Evolutionary conservation across 37 sponge, comb jelly and placozoan species (phyloP).

Genomic region (Hexactinellida sp.): DNA sequence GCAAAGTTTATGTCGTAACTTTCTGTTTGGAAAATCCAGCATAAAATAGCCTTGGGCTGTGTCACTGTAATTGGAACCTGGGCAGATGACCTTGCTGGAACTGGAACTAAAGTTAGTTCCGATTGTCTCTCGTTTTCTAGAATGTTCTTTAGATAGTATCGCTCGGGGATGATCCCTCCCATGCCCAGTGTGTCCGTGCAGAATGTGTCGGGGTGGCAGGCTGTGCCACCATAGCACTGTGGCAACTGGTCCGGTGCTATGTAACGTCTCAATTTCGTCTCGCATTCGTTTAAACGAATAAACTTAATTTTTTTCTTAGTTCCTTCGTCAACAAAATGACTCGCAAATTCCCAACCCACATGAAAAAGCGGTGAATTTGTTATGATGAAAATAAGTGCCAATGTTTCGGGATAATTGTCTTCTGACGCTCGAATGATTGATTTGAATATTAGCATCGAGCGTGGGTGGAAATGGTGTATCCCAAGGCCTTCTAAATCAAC

Average conservation of each 20-base stretch:
- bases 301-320: background rate
- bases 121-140: background rate
- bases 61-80: background rate
- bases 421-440: background rate
- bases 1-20: background rate
- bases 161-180: background rate
- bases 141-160: background rate
- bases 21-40: background rate
- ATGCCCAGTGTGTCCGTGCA: background rate
- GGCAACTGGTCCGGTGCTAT: background rate
- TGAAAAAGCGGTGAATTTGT: slow-evolving; percentile 1
- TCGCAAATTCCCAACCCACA: background rate
- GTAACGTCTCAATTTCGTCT: background rate
- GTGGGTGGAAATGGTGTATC: background rate
- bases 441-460: background rate
- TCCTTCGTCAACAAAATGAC: background rate
- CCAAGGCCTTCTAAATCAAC: background rate
- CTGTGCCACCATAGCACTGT: background rate
- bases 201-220: background rate
- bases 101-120: slow-evolving; percentile 11
- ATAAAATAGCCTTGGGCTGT: background rate
- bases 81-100: background rate
- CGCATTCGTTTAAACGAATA: background rate
- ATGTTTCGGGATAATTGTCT: background rate
- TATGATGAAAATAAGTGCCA: background rate